Base-by-base conservation (phyloP, 2,888 invertebrate genomes). In the Drosophila austrosaltans region DNA sequence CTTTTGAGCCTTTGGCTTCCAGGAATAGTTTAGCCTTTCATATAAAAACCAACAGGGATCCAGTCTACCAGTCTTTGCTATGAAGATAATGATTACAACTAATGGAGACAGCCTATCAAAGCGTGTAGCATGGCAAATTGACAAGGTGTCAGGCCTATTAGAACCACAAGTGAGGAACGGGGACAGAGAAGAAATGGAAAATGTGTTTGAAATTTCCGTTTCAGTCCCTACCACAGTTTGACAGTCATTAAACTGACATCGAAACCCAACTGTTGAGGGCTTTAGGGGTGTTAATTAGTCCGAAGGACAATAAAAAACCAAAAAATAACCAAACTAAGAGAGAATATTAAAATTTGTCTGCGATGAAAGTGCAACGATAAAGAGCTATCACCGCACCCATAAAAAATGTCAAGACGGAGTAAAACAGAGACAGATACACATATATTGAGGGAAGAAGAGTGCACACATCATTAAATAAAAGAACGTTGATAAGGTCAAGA, bases 111-210 rank as follows among this genome's bases (percentile, higher is more conserved):
- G 76, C 73, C 73, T 82, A 69, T 89, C 82, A 87, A 87, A 84
- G 82, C 84, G 87, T 87, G 74, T 72, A 76, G 82, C 87, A 78
- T 89, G 75, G 76, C 83, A 76, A 88, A 88, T 90, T 79, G 88
- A 87, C 81, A 77, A 89, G 90, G 91, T 91, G 90, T 91, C 90
- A 89, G 48, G 48, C 48, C 48, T 48, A 48, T 48, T 48, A 48
- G 22, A 48, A 10, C 48, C 48, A 48, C 48, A 48, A 12, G 22
- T 25, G 48, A 6, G 22, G 30, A 5, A 25, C 10, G 8, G 44
- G 22, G 6, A 48, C 2, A 44, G 20, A 20, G 42, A 90, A 90
- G 89, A 89, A 85, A 87, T 25, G 42, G n/a, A 22, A 28, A 61
- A 44, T 66, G 66, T 72, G 63, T 66, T 82, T 16, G 2, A 22